Evolutionary conservation across 2,797 vertebrate species (phyloP).

Genomic region (Myripristis jacobus): DNA sequence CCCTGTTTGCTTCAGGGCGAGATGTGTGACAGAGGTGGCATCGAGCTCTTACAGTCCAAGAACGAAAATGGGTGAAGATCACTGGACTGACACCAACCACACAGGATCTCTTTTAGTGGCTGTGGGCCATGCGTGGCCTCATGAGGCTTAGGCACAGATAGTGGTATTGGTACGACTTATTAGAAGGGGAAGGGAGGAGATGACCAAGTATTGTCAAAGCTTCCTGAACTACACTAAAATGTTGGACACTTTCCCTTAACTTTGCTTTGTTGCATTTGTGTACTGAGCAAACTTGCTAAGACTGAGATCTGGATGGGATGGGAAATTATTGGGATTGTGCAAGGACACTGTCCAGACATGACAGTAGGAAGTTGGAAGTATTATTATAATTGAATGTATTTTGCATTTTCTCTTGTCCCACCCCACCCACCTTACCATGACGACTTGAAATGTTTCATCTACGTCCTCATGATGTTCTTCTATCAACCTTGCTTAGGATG

Average conservation of each 20-base stretch:
- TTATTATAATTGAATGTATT: constrained; percentile 85
- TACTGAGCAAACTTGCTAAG: constrained; percentile 73
- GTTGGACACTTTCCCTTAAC: constrained; percentile 71
- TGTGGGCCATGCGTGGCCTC: constrained; percentile 92
- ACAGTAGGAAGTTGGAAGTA: constrained; percentile 74
- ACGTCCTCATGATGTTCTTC: constrained; percentile 99
- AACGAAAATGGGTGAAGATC: constrained; percentile 99
- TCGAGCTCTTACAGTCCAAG: constrained; percentile 99
- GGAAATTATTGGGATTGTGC: constrained; percentile 77
- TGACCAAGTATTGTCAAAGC: constrained; percentile 79
- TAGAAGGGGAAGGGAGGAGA: constrained; percentile 84
- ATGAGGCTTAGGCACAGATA: constrained; percentile 94
- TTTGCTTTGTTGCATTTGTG: constrained; percentile 77
- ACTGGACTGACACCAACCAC: constrained; percentile 96
- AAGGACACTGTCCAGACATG: constrained; percentile 76
- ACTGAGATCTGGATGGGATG: constrained; percentile 59
- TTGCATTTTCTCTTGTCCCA: constrained; percentile 90
- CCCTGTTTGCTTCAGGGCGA: constrained; percentile 99
- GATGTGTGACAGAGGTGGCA: constrained; percentile 99
- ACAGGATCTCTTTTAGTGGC: constrained; percentile 98
- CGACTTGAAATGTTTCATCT: constrained; percentile 98
- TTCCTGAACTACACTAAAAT: constrained; percentile 78
- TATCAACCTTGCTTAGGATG: constrained; percentile 99
- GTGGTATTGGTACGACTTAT: constrained; percentile 90
- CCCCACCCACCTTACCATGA: constrained; percentile 88